These are phyloP conservation scores for Forbesichthys agassizii DNA, from an alignment of 2,113 vertebrate species.

Conservation along the genomic window DNA sequence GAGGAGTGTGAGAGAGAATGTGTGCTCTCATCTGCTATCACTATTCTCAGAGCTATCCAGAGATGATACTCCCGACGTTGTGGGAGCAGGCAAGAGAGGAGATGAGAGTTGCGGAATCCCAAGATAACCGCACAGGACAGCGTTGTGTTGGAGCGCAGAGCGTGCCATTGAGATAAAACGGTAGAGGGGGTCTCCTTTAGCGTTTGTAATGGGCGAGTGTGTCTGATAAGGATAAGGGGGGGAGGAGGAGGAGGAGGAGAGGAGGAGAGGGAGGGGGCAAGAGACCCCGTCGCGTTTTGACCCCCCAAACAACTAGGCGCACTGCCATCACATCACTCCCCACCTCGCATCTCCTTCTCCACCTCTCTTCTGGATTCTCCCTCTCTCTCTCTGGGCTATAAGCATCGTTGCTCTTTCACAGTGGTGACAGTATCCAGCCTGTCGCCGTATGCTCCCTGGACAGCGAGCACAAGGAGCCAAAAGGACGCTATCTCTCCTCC, in stretches of 20 bases:
- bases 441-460: constrained; percentile 61
- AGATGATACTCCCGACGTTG: neutral
- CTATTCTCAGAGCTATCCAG: neutral
- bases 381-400: constrained; percentile 45
- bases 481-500: constrained; percentile 27
- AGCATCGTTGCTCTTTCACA: constrained; percentile 62
- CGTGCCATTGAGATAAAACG: constrained; percentile 49
- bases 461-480: constrained; percentile 60
- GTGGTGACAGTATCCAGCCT: constrained; percentile 62
- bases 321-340: constrained; percentile 62
- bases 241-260: constrained; percentile 35
- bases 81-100: constrained; percentile 5
- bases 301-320: constrained; percentile 75
- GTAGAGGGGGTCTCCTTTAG: constrained; percentile 57
- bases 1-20: neutral
- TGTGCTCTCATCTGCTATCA: neutral
- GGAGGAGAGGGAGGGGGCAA: constrained; percentile 26
- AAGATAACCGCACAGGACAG: constrained; percentile 30
- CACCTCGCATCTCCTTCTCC: constrained; percentile 37
- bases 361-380: constrained; percentile 15
- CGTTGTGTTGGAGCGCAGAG: constrained; percentile 20
- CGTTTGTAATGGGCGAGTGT: constrained; percentile 63
- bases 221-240: constrained; percentile 65
- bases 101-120: neutral
- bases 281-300: constrained; percentile 81